Conservation (phyloP, 1,140 invertebrate genomes). For the Penaeus indicus region DNA sequence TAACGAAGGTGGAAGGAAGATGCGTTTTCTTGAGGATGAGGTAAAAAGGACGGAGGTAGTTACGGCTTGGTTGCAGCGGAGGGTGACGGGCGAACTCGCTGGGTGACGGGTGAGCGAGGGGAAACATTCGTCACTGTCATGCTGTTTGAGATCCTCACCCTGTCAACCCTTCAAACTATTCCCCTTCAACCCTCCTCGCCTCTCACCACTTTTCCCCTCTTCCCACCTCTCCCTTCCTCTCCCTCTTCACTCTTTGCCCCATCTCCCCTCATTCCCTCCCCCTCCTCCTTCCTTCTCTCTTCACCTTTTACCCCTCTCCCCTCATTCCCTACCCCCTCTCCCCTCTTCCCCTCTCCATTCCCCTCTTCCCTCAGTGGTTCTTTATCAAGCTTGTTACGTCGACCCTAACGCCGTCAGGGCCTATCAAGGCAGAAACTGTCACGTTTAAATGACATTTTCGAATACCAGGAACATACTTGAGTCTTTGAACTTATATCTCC, state of each 20-base stretch:
- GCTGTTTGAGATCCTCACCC: too few species aligned
- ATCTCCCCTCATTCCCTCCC: too few species aligned
- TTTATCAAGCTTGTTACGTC: background rate
- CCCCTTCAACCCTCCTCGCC: background rate
- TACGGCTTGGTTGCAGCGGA: too few species aligned
- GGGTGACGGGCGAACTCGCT: background rate
- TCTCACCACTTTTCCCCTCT: background rate
- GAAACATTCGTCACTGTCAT: background rate
- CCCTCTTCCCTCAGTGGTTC: background rate
- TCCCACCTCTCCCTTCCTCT: background rate
- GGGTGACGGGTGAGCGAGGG: background rate
- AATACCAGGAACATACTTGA: background rate
- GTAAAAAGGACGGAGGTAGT: too few species aligned
- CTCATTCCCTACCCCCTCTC: background rate
- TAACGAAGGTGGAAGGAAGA: background rate
- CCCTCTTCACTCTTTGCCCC: too few species aligned
- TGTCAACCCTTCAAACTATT: background rate
- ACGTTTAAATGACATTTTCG: constrained; percentile 7
- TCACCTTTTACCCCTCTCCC: background rate
- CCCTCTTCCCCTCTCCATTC: background rate
- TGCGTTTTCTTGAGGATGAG: background rate
- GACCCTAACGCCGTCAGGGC: constrained; percentile 16
- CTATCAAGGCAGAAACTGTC: constrained; percentile 21
- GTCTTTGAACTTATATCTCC: background rate
- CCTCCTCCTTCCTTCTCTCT: background rate